A percentile compares a stretch with the other conserved stretches of the same genome.
These are phyloP conservation scores for Drosophila seguyi DNA, from an alignment of 1,140 invertebrate species.

Conservation along the genomic window DNA sequence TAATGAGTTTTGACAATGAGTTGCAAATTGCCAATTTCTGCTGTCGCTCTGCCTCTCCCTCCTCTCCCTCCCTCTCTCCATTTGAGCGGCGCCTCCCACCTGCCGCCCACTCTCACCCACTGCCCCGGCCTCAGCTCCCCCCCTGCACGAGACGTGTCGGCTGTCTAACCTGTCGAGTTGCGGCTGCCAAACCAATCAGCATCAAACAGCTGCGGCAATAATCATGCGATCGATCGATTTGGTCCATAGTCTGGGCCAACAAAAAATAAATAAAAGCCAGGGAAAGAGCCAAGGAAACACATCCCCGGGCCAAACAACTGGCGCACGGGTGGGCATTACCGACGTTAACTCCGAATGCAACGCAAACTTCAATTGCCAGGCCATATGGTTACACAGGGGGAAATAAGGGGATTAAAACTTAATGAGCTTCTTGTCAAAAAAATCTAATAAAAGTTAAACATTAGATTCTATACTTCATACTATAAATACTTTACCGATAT, in stretches of 20 bases:
- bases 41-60: conserved; percentile 10
- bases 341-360: conserved; percentile 32
- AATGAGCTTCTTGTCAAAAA: no score
- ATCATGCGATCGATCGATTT: conserved; percentile 52
- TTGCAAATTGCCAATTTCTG: conserved; percentile 70
- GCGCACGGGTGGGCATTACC: conserved; percentile 47
- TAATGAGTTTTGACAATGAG: conserved; percentile 70
- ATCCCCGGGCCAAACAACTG: conserved; percentile 63
- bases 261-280: conserved; percentile 20
- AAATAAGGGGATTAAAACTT: neutral
- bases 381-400: conserved; percentile 29
- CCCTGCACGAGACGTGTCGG: conserved; percentile 31
- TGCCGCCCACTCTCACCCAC: conserved; percentile 33
- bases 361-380: conserved; percentile 11
- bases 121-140: neutral
- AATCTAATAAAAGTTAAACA: neutral
- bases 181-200: conserved; percentile 57
- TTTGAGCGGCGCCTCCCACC: conserved; percentile 1
- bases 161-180: conserved; percentile 58
- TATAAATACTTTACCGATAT: neutral
- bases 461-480: no score
- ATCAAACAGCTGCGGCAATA: conserved; percentile 60
- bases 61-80: neutral
- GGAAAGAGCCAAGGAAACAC: conserved; percentile 30
- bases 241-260: conserved; percentile 21